Percentiles rank a stretch among this genome's conserved stretches.
Evolutionary conservation across 2,888 invertebrate species (phyloP).

Genomic region (Strigamia crassipes): DNA sequence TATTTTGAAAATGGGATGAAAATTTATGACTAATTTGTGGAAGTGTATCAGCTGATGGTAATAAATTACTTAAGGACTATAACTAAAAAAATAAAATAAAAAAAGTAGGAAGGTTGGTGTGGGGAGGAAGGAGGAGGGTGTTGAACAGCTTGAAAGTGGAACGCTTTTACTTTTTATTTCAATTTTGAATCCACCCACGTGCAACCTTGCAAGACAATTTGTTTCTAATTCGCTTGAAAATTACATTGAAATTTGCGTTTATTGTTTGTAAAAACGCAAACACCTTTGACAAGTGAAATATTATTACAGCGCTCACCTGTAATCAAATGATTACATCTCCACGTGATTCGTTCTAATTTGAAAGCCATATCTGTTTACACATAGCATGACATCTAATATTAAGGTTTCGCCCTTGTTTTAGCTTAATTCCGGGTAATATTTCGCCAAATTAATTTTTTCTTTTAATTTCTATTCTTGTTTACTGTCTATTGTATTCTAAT

Average conservation of each 20-base stretch:
- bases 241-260: neutral
- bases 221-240: neutral
- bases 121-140: neutral
- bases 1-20: neutral
- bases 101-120: neutral
- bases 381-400: neutral
- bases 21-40: conserved; percentile 24
- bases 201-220: conserved; percentile 12
- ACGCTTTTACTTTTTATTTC: conserved; percentile 19
- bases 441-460: neutral
- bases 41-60: neutral
- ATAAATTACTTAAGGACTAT: neutral
- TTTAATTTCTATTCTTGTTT: neutral
- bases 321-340: conserved; percentile 4
- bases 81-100: neutral
- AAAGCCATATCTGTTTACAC: neutral
- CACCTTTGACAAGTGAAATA: neutral
- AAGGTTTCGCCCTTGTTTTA: neutral
- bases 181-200: conserved; percentile 3
- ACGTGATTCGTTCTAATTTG: neutral
- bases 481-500: conserved; percentile 27
- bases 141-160: neutral
- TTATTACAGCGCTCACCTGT: neutral
- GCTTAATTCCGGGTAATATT: neutral
- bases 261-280: neutral